Base-by-base conservation (phyloP, 1,140 invertebrate species). In the Danaus plexippus region DNA sequence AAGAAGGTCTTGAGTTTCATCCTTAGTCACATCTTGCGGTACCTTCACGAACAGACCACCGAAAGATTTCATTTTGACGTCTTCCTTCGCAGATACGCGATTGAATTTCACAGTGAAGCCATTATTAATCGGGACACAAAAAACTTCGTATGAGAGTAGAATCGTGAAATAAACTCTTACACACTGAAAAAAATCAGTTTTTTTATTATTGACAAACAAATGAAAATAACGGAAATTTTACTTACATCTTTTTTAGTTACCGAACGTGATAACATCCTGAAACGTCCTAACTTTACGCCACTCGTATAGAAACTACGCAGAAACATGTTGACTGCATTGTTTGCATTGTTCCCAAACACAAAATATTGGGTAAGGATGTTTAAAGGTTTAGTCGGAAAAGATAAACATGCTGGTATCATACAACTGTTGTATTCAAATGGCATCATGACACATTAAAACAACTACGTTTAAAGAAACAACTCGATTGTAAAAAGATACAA, bases 21-120 rank as follows among this genome's bases (percentile, higher is more conserved):
- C 18, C 0, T 55, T 12, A 13, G 66, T 47, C 8, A 64, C 40
- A 2, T 68, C 75, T 64, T 77, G 70, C 8, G 72, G 68, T 41
- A 71, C 73, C 64, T 81, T 78, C 2, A 66, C 62, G 41, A 80
- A 80, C 3, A 75, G 22, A n/a, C 55, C 49, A 44, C 67, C 71
- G 42, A 70, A 67, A 10, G 56, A 56, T 61, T 69, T 75, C 1
- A 66, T 58, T 52, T 52, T 67, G 2, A 57, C 32, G 42, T 75
- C 66, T 46, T 77, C 71, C 59, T 76, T 75, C 1, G 32, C 11
- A 8, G 57, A 62, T 22, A 70, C 45, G 2, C 70, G 67, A 55
- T 63, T 77, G 49, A 75, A 72, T 52, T 78, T 80, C 9, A 78
- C 52, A 47, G 52, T 71, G 49, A 77, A 75, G 40, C 75, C 74